These are phyloP conservation scores for Phymatocera aterrima DNA, from an alignment of 2,888 invertebrate species.

Conservation along the genomic window DNA sequence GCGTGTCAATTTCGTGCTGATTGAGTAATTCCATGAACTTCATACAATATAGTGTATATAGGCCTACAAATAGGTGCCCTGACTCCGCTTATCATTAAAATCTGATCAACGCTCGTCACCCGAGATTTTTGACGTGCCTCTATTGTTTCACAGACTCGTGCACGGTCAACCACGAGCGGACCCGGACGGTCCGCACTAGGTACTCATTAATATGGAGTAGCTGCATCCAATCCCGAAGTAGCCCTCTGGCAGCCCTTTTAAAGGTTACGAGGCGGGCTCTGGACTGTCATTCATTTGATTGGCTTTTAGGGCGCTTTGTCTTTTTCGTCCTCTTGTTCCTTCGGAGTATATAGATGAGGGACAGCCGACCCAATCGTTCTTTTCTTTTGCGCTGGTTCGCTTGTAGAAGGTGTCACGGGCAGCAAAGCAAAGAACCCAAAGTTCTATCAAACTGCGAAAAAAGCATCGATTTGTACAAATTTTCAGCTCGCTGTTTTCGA, in stretches of 20 bases:
- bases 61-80: neutral
- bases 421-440: neutral
- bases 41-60: neutral
- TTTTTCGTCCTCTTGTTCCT: conserved; percentile 55
- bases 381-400: neutral
- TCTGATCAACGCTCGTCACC: conserved; percentile 48
- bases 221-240: conserved; percentile 68
- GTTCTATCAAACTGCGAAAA: neutral
- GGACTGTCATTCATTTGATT: conserved; percentile 74
- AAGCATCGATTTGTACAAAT: neutral
- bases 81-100: conserved; percentile 56
- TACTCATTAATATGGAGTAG: conserved; percentile 73
- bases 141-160: conserved; percentile 59
- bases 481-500: neutral
- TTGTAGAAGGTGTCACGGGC: neutral
- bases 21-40: neutral
- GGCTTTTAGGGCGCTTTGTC: conserved; percentile 68
- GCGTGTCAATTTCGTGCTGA: neutral
- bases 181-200: too few relatives aligned
- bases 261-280: conserved; percentile 68
- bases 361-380: neutral
- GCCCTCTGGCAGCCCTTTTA: conserved; percentile 70
- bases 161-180: conserved; percentile 57
- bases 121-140: conserved; percentile 53
- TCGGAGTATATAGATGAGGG: conserved; percentile 8